These are phyloP conservation scores for Lepidocyrtinus sp. DNA, from an alignment of 2,888 invertebrate genomes.

Conservation along the genomic window DNA sequence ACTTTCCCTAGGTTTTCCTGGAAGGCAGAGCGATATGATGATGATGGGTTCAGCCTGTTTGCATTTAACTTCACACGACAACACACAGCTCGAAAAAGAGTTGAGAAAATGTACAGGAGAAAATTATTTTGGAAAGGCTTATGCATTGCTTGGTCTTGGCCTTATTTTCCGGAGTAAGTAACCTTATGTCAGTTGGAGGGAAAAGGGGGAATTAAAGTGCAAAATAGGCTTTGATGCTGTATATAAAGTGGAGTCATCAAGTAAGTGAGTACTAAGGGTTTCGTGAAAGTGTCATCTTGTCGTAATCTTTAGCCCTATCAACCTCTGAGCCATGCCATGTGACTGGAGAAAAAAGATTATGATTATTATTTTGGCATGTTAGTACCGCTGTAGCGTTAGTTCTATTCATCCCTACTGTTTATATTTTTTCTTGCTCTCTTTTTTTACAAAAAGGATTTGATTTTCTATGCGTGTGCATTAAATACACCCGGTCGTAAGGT, in stretches of 20 bases:
- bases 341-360: conserved; percentile 41
- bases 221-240: too few relatives aligned
- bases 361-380: conserved; percentile 44
- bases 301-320: conserved; percentile 62
- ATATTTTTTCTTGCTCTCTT: conserved; percentile 23
- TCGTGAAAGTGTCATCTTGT: conserved; percentile 64
- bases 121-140: too few relatives aligned
- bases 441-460: background rate
- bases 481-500: conserved; percentile 32
- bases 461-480: conserved; percentile 34
- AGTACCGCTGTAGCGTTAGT: too few relatives aligned
- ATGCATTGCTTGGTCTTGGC: too few relatives aligned
- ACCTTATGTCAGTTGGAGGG: too few relatives aligned
- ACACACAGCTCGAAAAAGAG: conserved; percentile 48
- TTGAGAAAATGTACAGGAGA: too few relatives aligned
- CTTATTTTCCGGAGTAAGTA: too few relatives aligned
- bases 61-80: conserved; percentile 53
- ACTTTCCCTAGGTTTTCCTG: background rate
- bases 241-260: conserved; percentile 53
- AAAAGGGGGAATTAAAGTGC: too few relatives aligned
- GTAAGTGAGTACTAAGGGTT: conserved; percentile 59
- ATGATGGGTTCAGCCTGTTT: conserved; percentile 48
- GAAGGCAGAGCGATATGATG: conserved; percentile 16
- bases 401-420: conserved; percentile 36
- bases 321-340: conserved; percentile 49